Conservation (phyloP, 2,113 vertebrate genomes). For the Erinaceus europaeus region DNA sequence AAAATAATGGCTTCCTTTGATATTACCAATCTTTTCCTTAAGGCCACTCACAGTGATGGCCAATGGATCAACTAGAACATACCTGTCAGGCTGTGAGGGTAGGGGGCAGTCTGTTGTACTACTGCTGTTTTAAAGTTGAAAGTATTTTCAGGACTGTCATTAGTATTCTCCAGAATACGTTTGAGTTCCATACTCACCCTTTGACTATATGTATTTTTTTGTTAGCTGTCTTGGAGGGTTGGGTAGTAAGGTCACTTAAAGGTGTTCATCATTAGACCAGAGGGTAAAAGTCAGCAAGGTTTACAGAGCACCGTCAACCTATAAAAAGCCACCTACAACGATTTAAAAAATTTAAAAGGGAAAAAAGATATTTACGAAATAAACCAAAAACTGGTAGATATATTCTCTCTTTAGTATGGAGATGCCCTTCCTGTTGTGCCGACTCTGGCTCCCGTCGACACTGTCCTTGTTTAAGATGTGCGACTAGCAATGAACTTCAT, state of each 20-base stretch:
- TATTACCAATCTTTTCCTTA: constrained; percentile 25
- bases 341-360: too few relatives aligned
- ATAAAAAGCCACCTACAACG: not conserved
- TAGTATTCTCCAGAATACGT: not conserved
- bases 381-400: too few relatives aligned
- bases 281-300: constrained; percentile 10
- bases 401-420: too few relatives aligned
- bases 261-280: not conserved
- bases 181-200: constrained; percentile 17
- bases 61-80: not conserved
- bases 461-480: too few relatives aligned
- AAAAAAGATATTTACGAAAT: too few relatives aligned
- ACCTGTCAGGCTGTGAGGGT: not conserved
- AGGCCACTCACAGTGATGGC: not conserved
- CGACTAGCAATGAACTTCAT: too few relatives aligned
- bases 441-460: too few relatives aligned
- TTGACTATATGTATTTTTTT: constrained; percentile 4
- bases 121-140: not conserved
- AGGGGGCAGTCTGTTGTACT: not conserved
- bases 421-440: too few relatives aligned
- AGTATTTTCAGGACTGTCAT: not conserved
- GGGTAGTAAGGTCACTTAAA: constrained; percentile 37
- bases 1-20: constrained; percentile 7
- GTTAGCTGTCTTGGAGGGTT: not conserved
- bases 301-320: not conserved